Base-by-base conservation (phyloP, 2,113 vertebrate species). In the Nesoenas mayeri region DNA sequence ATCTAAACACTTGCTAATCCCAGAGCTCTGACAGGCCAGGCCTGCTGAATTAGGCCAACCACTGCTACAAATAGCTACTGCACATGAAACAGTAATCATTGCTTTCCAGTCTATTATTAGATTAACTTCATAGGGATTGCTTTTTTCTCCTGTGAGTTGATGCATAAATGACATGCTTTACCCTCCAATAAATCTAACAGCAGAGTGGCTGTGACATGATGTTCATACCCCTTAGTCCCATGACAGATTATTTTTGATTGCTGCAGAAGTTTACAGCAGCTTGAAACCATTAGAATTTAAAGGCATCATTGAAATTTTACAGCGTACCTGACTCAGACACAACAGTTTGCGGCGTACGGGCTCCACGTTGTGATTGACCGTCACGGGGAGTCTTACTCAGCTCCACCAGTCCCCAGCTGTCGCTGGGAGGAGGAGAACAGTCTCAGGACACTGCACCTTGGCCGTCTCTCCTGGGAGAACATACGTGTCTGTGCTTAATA, bases 131-230 rank as follows among this genome's bases (percentile, higher is more conserved):
- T 95, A 97, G 96, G 96, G 96, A 97, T 97, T 98, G 97, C 96
- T 96, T 98, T 97, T 98, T 97, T 97, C 96, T 98, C 97, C 92
- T 97, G 97, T 98, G 98, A 97, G 88, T 97, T 98, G 97, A 98
- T 97, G 97, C 97, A 98, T 97, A 98, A 98, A 98, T 97, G 97
- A 98, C 98, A 97, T 96, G 96, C 95, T 98, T 98, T 98, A 98
- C 97, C 97, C 96, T 97, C 94, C 96, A 98, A 98, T 98, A 98
- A 98, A 98, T 98, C 97, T 98, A 98, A 96, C 96, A 95, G 94
- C 91, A 96, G 96, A 98, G 89, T 97, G 93, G 92, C 97, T 97
- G 58, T 97, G 98, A 98, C 97, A 97, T 93, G 97, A 97, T 97
- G 97, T 97, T 97, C 97, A 86, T 96, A 97, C 91, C 92, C 93